Conservation (phyloP, 2,888 invertebrate genomes). For the Cybosia mesomella region DNA sequence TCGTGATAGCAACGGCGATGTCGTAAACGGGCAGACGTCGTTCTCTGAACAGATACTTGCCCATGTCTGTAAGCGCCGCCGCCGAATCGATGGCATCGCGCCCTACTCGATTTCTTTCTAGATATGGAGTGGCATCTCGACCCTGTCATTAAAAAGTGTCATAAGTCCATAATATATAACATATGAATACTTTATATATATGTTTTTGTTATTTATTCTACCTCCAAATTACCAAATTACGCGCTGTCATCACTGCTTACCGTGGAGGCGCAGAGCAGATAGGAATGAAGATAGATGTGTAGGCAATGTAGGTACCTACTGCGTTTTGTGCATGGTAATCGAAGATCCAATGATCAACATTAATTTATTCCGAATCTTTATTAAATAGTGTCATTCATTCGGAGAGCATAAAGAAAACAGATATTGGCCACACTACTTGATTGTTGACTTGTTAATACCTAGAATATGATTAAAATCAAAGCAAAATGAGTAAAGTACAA, state of each 20-base stretch:
- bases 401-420: neutral
- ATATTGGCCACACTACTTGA: neutral
- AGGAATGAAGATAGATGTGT: neutral
- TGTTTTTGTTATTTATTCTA: too few relatives aligned
- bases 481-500: constrained; percentile 30
- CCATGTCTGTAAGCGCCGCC: constrained; percentile 98
- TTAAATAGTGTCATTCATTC: neutral
- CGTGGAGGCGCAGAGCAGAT: neutral
- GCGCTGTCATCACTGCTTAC: neutral
- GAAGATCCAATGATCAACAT: neutral
- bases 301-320: neutral
- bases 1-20: constrained; percentile 98
- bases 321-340: neutral
- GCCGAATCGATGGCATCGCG: constrained; percentile 98
- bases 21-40: constrained; percentile 97
- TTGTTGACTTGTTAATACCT: neutral
- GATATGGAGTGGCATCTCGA: constrained; percentile 97
- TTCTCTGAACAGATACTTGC: constrained; percentile 98
- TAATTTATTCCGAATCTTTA: neutral
- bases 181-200: too few relatives aligned
- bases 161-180: neutral
- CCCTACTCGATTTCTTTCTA: constrained; percentile 97
- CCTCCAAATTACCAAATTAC: neutral
- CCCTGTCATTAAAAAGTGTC: constrained; percentile 87
- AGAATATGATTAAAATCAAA: constrained; percentile 13